phyloP scores from a whole-genome alignment of 1,140 invertebrate genomes.

The Diabrotica undecimpunctata region DNA sequence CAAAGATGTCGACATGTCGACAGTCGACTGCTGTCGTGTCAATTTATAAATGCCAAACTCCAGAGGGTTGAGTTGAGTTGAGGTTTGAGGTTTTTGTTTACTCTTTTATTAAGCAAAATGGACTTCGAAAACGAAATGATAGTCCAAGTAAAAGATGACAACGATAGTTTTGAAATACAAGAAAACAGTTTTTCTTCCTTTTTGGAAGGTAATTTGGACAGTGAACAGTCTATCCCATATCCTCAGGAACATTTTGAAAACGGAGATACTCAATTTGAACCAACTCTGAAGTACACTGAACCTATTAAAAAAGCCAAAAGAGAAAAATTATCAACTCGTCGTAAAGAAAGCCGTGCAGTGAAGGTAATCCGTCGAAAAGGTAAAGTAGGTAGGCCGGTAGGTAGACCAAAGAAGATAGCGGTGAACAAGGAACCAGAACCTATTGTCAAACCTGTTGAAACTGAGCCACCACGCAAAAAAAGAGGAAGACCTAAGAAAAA shows the following conservation, averaged over 20 bases:
- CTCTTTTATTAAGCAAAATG: not conserved
- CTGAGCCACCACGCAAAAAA: not conserved
- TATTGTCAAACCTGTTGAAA: not conserved
- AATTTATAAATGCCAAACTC: too few species aligned
- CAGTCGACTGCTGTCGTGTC: too few species aligned
- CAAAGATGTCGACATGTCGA: too few species aligned
- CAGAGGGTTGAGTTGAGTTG: too few species aligned
- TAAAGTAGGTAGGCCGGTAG: not conserved
- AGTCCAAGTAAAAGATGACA: constrained; percentile 7
- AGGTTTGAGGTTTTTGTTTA: too few species aligned
- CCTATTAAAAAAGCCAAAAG: constrained; percentile 5
- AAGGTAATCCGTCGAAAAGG: not conserved
- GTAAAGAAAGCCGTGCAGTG: not conserved
- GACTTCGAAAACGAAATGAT: not conserved
- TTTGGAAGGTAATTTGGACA: constrained; percentile 9
- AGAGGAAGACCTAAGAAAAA: constrained; percentile 8
- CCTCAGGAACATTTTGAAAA: not conserved
- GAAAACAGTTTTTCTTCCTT: not conserved
- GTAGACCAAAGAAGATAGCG: not conserved
- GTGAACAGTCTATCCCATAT: not conserved
- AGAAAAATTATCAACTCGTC: not conserved
- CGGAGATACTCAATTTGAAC: not conserved
- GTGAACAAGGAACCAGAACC: not conserved
- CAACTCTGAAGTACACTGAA: not conserved
- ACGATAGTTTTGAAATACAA: not conserved